Percentiles rank a stretch among this genome's conserved stretches.
Evolutionary conservation across 2,113 vertebrate genomes (phyloP).

Genomic region (Ovibos moschatus): DNA sequence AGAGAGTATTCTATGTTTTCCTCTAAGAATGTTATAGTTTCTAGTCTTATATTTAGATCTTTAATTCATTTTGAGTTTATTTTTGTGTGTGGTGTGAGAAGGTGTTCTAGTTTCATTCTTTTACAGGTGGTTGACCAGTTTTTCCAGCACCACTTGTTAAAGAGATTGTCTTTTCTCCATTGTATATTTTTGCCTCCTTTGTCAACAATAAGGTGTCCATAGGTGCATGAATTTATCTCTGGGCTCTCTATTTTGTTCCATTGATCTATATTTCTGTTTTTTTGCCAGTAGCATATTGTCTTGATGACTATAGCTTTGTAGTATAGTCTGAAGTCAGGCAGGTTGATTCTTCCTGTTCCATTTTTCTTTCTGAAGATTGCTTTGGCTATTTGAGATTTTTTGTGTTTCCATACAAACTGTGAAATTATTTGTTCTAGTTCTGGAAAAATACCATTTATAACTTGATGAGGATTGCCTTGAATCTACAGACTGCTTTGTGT

Average conservation of each 20-base stretch:
- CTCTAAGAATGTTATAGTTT: not conserved
- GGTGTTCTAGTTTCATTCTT: not conserved
- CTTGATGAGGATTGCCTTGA: not conserved
- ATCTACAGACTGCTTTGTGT: not conserved
- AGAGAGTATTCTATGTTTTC: not conserved
- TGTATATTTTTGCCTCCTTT: not conserved
- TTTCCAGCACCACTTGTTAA: not conserved
- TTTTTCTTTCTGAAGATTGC: not conserved
- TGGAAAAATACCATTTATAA: not conserved
- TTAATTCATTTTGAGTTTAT: not conserved
- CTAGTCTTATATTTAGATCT: not conserved
- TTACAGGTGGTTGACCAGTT: not conserved
- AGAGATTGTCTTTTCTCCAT: not conserved
- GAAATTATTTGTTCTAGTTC: not conserved
- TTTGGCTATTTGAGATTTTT: not conserved
- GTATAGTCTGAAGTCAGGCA: not conserved
- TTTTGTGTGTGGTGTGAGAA: not conserved
- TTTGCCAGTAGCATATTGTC: not conserved
- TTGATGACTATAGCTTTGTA: not conserved
- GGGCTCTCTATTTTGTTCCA: not conserved
- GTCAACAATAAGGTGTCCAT: not conserved
- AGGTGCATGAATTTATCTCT: not conserved
- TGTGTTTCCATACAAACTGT: not conserved
- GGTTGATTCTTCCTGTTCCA: not conserved
- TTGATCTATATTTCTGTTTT: not conserved